Evolutionary conservation across 2,113 vertebrate species (phyloP), one percentile per base, ranked within the genome.

Genomic region (Axis porcinus): DNA sequence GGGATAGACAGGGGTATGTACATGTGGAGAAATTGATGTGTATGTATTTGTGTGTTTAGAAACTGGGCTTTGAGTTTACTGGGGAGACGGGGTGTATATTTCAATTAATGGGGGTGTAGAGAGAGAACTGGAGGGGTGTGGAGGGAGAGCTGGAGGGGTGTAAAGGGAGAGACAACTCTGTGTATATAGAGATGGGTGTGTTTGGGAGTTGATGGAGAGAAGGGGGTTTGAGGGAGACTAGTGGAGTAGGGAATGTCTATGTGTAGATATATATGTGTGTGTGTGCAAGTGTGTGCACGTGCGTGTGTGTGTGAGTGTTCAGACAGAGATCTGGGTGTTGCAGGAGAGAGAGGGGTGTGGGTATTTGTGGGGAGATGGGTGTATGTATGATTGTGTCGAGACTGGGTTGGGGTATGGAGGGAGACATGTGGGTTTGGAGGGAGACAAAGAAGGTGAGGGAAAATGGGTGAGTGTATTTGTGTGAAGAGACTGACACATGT

Each of bases 241-340:
- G 62, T n/a, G 62, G 16, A 67, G 16, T 67, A 67, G 62, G 7
- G 62, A n/a, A n/a, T 67, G 62, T n/a, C 62, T n/a, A 9, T n/a
- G 33, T 67, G 16, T 67, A 67, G 62, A 67, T n/a, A 67, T 7
- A 64, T 64, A n/a, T 6, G 12, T 64, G 15, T 64, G 57, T 13
- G 12, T 13, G 33, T 64, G 28, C 27, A 13, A 2, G 15, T 64
- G 52, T 0, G 0, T 2, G 6, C 52, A 54, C 2, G 2, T 28
- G 57, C 25, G 11, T 5, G 58, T 60, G 58, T 28, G 5, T 14
- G 16, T 19, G 62, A 19, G 62, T 9, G 7, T 19, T 67, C 62
- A 67, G 7, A 64, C 27, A 28, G 12, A 60, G 62, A 67, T 5
- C 16, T 3, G 3, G 7, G 16, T n/a, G 16, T n/a, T 67, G 33